These are phyloP conservation scores for Pluvialis apricaria DNA, from an alignment of 2,113 vertebrate genomes.

Conservation along the genomic window DNA sequence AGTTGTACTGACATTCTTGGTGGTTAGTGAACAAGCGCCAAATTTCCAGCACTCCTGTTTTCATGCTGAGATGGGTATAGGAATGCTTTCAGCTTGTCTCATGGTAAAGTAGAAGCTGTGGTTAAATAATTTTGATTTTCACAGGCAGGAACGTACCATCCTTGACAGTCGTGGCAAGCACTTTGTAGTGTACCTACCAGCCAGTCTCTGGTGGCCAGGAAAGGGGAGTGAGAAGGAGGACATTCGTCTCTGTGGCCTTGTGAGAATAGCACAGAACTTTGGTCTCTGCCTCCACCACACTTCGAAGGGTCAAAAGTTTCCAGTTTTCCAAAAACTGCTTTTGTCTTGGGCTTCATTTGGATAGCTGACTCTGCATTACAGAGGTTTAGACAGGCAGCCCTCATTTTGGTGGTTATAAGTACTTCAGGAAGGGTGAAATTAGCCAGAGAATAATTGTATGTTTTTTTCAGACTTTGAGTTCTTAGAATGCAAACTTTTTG, in stretches of 20 bases:
- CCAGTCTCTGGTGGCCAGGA: background rate
- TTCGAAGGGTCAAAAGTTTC: background rate
- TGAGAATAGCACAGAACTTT: background rate
- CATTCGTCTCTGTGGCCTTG: background rate
- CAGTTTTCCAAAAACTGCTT: background rate
- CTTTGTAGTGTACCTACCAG: background rate
- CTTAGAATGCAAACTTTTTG: background rate
- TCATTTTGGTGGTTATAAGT: background rate
- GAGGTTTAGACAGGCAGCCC: background rate
- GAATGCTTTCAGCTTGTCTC: background rate
- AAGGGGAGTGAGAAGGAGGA: background rate
- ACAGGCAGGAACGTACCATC: background rate
- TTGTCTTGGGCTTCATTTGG: background rate
- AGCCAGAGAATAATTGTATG: background rate
- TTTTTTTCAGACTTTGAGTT: background rate
- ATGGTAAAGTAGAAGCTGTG: background rate
- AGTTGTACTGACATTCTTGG: background rate
- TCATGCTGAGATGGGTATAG: background rate
- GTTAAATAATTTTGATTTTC: background rate
- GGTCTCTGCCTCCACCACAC: background rate
- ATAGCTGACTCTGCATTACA: background rate
- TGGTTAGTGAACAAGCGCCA: background rate
- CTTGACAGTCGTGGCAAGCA: background rate
- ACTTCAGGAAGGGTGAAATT: background rate
- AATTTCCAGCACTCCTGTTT: background rate